Evolutionary conservation across 2,888 invertebrate species (phyloP).

Genomic region (Synanthedon andrenaeformis): DNA sequence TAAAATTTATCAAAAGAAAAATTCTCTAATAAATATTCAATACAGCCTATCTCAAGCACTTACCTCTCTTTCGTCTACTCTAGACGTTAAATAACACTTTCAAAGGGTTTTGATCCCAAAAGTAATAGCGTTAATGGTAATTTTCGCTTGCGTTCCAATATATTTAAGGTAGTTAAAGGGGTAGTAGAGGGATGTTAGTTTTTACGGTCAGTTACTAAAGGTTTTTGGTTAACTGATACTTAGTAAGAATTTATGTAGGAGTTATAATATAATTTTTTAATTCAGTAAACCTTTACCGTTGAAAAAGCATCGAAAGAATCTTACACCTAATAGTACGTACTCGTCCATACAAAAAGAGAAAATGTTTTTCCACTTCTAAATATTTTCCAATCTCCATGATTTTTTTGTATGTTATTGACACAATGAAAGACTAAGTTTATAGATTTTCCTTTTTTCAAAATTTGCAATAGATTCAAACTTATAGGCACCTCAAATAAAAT

Average conservation of each 20-base stretch:
- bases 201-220: slow-evolving; percentile 2
- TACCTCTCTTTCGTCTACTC: not conserved
- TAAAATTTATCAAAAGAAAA: not conserved
- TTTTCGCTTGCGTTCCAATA: not conserved
- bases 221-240: not conserved
- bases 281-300: too few relatives aligned
- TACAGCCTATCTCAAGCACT: not conserved
- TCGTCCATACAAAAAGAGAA: too few relatives aligned
- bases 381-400: too few relatives aligned
- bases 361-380: too few relatives aligned
- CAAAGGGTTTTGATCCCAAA: slow-evolving; percentile 1
- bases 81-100: not conserved
- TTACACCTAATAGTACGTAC: too few relatives aligned
- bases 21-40: slow-evolving; percentile 2
- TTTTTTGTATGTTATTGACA: too few relatives aligned
- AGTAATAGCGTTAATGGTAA: not conserved
- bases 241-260: not conserved
- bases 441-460: too few relatives aligned
- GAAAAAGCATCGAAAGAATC: too few relatives aligned
- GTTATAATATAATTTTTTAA: too few relatives aligned
- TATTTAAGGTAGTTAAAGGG: slow-evolving; percentile 1
- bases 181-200: slow-evolving; percentile 1
- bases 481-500: too few relatives aligned
- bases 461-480: too few relatives aligned
- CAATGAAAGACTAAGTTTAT: too few relatives aligned